These are phyloP conservation scores for Atlantisia rogersi DNA, from an alignment of 2,113 vertebrate genomes.

Conservation along the genomic window DNA sequence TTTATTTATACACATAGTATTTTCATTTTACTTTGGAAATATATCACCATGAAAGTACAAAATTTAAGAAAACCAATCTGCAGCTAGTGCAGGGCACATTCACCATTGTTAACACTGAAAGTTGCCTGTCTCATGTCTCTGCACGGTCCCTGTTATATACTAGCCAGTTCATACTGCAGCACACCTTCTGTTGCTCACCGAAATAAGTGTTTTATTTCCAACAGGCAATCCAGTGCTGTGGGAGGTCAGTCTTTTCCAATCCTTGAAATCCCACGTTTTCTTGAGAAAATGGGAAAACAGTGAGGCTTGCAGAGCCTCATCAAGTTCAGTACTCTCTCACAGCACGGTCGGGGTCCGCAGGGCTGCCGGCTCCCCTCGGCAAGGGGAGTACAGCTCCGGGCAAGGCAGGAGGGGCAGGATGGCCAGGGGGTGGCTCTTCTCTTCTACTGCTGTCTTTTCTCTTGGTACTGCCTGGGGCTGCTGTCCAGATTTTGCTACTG, in stretches of 20 bases:
- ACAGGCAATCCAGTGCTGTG: too few species aligned
- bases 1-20: not conserved
- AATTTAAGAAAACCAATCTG: not conserved
- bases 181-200: too few species aligned
- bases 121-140: too few species aligned
- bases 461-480: not conserved
- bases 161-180: too few species aligned
- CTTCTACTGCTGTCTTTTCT: not conserved
- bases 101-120: not conserved
- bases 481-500: not conserved
- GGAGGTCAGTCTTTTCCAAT: not conserved
- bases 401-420: too few species aligned
- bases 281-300: not conserved
- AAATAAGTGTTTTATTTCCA: not conserved
- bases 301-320: not conserved
- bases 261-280: not conserved
- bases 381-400: not conserved
- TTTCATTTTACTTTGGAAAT: not conserved
- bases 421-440: not conserved
- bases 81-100: not conserved
- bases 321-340: not conserved
- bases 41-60: not conserved
- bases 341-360: not conserved
- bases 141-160: too few species aligned
- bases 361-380: too few species aligned